Percentiles rank a stretch among this genome's conserved stretches.
Conservation (phyloP, 2,888 invertebrate genomes). For the Polymixis flavicincta region DNA sequence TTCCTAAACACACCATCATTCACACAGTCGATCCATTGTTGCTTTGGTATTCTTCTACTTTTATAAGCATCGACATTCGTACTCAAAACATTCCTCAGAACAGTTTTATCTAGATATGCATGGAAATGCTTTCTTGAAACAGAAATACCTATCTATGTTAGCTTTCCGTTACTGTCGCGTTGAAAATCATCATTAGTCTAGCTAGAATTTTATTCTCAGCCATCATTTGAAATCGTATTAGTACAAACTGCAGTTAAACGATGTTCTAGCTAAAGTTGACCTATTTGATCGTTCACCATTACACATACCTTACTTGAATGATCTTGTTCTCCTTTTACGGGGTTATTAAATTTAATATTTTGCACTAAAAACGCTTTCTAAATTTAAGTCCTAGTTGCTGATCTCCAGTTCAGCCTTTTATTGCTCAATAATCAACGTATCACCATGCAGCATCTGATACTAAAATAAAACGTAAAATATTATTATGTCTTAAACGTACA, state of each 20-base stretch:
- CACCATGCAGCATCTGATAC: constrained; percentile 32
- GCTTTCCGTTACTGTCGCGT: not conserved
- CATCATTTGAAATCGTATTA: not conserved
- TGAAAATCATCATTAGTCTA: not conserved
- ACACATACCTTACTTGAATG: not conserved
- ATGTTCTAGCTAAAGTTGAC: not conserved
- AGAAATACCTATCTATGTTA: not conserved
- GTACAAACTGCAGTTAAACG: not conserved
- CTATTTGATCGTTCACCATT: constrained; percentile 1
- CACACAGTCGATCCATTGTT: too few species aligned
- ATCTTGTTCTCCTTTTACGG: constrained; percentile 15
- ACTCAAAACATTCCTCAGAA: too few species aligned
- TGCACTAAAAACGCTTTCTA: constrained; percentile 5
- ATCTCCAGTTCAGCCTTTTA: constrained; percentile 37
- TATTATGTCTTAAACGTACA: constrained; percentile 50
- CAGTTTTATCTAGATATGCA: not conserved
- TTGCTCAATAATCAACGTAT: constrained; percentile 41
- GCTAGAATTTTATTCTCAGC: not conserved
- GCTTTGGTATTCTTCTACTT: too few species aligned
- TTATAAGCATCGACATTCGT: too few species aligned
- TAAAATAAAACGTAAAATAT: constrained; percentile 62
- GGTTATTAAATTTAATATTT: constrained; percentile 5
- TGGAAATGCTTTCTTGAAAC: not conserved
- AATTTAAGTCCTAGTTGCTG: not conserved
- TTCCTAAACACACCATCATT: too few species aligned